phyloP scores from a whole-genome alignment of 2,888 invertebrate genomes.

The Laothoe populi region DNA sequence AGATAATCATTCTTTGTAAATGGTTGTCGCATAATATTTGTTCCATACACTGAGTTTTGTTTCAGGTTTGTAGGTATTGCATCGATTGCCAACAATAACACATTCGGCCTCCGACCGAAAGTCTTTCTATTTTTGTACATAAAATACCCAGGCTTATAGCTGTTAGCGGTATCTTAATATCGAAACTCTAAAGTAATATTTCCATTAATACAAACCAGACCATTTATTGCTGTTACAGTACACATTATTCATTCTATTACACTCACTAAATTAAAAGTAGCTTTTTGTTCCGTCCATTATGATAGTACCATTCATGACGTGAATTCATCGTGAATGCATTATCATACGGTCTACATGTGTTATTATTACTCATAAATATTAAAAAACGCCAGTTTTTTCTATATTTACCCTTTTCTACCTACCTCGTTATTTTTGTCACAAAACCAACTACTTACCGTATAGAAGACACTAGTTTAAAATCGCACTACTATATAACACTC shows the following conservation, averaged over 20 bases:
- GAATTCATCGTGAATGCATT: too few species aligned
- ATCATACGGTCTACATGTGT: too few species aligned
- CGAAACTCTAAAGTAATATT: conserved; percentile 2
- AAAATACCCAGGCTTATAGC: conserved; percentile 33
- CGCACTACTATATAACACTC: too few species aligned
- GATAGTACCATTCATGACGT: too few species aligned
- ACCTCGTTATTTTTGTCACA: too few species aligned
- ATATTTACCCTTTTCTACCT: too few species aligned
- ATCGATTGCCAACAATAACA: conserved; percentile 39
- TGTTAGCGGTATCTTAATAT: conserved; percentile 27
- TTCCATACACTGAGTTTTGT: conserved; percentile 14
- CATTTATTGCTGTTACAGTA: conserved; percentile 8
- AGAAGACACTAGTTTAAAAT: too few species aligned
- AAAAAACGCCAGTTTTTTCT: too few species aligned
- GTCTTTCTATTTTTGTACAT: conserved; percentile 36
- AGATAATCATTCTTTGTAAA: background rate
- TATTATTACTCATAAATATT: too few species aligned
- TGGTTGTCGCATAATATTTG: background rate
- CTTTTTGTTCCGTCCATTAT: too few species aligned
- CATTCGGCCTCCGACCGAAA: conserved; percentile 32
- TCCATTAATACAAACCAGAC: conserved; percentile 7
- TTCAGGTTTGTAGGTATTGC: conserved; percentile 28
- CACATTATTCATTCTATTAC: conserved; percentile 13
- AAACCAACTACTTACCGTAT: too few species aligned
- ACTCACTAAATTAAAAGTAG: background rate